Evolutionary conservation across 1,140 invertebrate genomes (phyloP), one percentile per base, ranked within the genome.

Genomic region (Drosophila hydei): DNA sequence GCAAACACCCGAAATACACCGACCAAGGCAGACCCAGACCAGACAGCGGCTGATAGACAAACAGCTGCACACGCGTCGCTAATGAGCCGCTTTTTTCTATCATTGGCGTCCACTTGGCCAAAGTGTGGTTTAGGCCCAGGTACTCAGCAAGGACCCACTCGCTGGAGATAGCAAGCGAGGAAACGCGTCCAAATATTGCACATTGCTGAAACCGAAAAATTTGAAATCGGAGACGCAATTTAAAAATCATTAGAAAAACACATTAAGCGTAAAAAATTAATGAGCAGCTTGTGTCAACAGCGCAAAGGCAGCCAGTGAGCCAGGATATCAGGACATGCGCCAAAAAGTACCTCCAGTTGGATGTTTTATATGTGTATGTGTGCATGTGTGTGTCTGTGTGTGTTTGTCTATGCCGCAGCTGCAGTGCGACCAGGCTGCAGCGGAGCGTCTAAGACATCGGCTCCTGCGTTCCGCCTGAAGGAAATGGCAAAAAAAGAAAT

Each of bases 241-340:
- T 88, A 78, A 83, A 88, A 88, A 88, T 76, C 83, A 88, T 88
- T 88, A 88, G 87, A 71, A 73, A 75, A 67, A 69, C 84, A 88
- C 83, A 88, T 88, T 83, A 88, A 88, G 83, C 83, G 78, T 89
- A 89, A 79, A 83, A 84, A 88, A 88, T 88, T 88, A 88, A 88
- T 88, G 83, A 88, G 83, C 83, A 83, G 51, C 77, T 61, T 81
- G 67, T 71, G 81, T 87, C 78, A 87, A 88, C 81, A 87, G 67
- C 9, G 30, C 16, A 42, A 7, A 30, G 33, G 72, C 69, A 64
- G 69, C 61, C 36, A 73, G 55, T 30, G 19, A 21, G 42, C 54
- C 61, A 63, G 56, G 23, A 75, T 54, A 70, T 64, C 40, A 51
- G 48, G 25, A 51, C 55, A 54, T 59, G 63, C 54, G 38, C 16